Conservation (phyloP, 2,113 vertebrate species). For the Ranitomeya imitator region DNA sequence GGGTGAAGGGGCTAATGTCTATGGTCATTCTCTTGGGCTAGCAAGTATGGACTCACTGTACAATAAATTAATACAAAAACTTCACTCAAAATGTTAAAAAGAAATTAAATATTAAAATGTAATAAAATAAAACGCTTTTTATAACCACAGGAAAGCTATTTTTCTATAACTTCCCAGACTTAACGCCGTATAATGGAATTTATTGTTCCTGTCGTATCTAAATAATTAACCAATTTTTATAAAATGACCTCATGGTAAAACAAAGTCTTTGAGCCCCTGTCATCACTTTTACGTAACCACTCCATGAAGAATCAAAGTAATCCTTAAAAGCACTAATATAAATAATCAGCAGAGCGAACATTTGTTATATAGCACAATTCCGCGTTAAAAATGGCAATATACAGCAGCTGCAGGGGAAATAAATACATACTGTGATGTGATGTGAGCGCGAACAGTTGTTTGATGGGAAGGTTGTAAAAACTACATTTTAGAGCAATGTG, state of each 20-base stretch:
- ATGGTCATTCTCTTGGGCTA: background rate
- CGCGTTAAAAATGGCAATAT: background rate
- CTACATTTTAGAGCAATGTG: background rate
- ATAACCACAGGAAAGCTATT: background rate
- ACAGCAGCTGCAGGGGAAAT: conserved; percentile 23
- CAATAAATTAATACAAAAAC: too few species aligned
- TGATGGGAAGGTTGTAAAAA: background rate
- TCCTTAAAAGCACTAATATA: conserved; percentile 18
- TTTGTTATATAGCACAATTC: background rate
- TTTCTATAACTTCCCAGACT: background rate
- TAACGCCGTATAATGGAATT: background rate
- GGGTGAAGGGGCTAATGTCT: background rate
- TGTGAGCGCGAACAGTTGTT: background rate
- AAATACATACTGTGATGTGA: conserved; percentile 8
- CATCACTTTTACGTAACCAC: background rate
- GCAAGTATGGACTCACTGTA: background rate
- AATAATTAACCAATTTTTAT: background rate
- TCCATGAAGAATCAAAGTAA: background rate
- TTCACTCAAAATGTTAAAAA: too few species aligned
- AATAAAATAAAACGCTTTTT: background rate
- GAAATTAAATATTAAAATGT: background rate
- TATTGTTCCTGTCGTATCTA: conserved; percentile 2
- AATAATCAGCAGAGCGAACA: conserved; percentile 1
- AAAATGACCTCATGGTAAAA: conserved; percentile 14
- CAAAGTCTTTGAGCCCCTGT: background rate